Conservation (phyloP, 1,140 invertebrate genomes). For the Protaetia brevitarsis region DNA sequence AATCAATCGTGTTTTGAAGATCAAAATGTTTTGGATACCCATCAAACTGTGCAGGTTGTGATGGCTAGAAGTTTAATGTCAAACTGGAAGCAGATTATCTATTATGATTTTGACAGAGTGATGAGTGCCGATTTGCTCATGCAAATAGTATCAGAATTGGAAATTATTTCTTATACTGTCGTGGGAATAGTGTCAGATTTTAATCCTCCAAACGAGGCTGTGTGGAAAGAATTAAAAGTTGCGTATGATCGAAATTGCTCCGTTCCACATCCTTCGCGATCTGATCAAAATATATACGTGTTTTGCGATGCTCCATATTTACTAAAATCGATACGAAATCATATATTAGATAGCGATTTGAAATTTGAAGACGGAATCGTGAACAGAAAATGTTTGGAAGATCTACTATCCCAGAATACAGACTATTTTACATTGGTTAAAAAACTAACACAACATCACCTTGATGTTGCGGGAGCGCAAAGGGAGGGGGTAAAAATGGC, state of each 20-base stretch:
- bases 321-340: constrained; percentile 10
- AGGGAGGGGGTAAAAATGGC: constrained; percentile 18
- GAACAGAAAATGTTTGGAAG: not conserved
- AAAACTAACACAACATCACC: not conserved
- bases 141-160: too few species aligned
- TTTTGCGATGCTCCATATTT: constrained; percentile 15
- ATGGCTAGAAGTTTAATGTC: not conserved
- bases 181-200: not conserved
- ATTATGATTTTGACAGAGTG: not conserved
- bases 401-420: not conserved
- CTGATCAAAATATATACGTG: not conserved
- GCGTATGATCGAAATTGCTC: not conserved
- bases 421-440: not conserved
- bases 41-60: not conserved
- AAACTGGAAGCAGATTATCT: constrained; percentile 16
- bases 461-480: constrained; percentile 18
- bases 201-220: not conserved
- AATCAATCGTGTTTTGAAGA: not conserved
- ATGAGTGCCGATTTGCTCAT: constrained; percentile 8
- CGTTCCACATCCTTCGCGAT: not conserved
- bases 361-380: not conserved
- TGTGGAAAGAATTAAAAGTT: not conserved
- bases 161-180: too few species aligned
- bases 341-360: constrained; percentile 3
- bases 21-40: not conserved